Base-by-base conservation (phyloP, 2,888 invertebrate genomes). In the Esperia sulphurella region DNA sequence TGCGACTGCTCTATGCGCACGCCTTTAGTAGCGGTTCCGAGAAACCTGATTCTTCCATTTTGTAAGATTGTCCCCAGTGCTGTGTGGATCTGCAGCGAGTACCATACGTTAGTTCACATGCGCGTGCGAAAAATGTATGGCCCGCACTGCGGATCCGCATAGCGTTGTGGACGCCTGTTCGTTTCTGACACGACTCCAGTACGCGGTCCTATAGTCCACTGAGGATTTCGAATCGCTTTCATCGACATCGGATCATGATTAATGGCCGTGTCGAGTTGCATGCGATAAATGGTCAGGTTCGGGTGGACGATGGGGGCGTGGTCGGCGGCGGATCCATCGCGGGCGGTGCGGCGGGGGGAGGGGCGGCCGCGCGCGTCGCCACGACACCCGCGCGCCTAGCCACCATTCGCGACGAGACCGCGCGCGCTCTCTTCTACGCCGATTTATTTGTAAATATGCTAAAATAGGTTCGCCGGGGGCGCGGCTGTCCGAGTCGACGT, bases 401-500 rank as follows among this genome's bases (percentile, higher is more conserved):
- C 81, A 75, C 81, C 82, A 62, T 50, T 38, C 49, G 52, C 50
- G 5, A 29, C 43, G 41, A 56, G 55, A 61, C 62, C 53, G 57
- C 65, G 71, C 82, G 79, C 82, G 79, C 80, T 78, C 79, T 80
- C 77, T 72, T 68, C 68, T 68, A 67, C 65, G 60, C 71, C 68
- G 67, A 63, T 56, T 57, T 50, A 49, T 59, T 47, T 55, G 42
- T 54, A 51, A 55, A 63, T 55, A 58, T 64, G 63, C 56, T 54
- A 71, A 59, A 37, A 63, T 71, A 79, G 84, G 83, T 81, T 83
- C 83, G 86, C 87, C 88, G 87, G 88, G 88, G 88, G 88, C 88
- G 88, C 88, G 88, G 88, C 86, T 87, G 88, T 86, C 84, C 85
- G 86, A 86, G 78, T 83, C 83, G 85, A 84, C 84, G 75, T 82